A percentile compares a stretch with the other conserved stretches of the same genome.
Evolutionary conservation across 2,888 invertebrate genomes (phyloP).

Genomic region (Lycocerus yunnanus): DNA sequence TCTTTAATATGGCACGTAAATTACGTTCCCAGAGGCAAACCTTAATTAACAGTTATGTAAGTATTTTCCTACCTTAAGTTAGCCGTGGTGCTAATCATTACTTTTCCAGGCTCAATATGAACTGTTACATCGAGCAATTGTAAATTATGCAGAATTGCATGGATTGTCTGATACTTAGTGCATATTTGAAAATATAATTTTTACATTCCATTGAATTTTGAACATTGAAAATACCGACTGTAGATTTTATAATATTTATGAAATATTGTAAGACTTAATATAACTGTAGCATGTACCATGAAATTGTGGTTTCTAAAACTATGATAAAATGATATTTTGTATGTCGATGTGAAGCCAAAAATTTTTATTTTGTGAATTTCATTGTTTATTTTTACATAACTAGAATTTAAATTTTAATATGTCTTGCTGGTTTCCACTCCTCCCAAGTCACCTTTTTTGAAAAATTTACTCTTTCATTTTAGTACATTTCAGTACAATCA

Average conservation of each 20-base stretch:
- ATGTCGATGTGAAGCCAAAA: conserved; percentile 33
- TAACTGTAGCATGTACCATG: conserved; percentile 1
- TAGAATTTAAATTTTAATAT: neutral
- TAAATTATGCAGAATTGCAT: conserved; percentile 87
- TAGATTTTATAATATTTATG: conserved; percentile 3
- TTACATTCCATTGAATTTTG: conserved; percentile 27
- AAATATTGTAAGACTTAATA: neutral
- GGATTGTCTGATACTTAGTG: conserved; percentile 66
- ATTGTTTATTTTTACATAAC: neutral
- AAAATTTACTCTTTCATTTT: neutral
- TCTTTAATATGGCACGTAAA: conserved; percentile 82
- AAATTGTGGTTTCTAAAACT: neutral
- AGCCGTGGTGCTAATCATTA: neutral
- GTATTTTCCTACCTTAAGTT: conserved; percentile 42
- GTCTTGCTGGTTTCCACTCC: neutral
- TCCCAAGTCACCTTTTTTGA: neutral
- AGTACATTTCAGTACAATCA: neutral
- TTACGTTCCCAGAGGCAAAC: conserved; percentile 82
- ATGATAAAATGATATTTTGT: conserved; percentile 21
- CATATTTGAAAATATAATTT: conserved; percentile 15
- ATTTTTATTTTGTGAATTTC: neutral
- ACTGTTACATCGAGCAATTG: conserved; percentile 89
- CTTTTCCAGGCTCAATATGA: conserved; percentile 83
- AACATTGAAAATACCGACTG: neutral
- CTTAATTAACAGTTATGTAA: conserved; percentile 83